Evolutionary conservation across 2,888 invertebrate species (phyloP).

Genomic region (Conops quadrifasciatus): DNA sequence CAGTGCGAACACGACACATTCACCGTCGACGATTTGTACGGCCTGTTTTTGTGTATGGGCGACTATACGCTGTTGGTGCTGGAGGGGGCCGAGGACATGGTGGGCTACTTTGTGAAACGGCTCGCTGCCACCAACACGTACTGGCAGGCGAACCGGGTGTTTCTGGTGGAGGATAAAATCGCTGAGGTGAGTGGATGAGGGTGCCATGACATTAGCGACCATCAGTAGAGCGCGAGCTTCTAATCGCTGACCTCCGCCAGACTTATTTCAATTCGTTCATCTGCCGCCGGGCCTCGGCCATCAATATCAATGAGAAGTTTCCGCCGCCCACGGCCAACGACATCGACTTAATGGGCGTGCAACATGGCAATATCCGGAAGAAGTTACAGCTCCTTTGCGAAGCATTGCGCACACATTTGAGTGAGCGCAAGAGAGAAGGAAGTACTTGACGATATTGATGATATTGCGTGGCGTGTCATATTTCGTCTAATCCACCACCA

Average conservation of each 20-base stretch:
- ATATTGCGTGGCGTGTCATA: neutral
- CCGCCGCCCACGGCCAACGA: slow-evolving; percentile 55
- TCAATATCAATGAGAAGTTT: slow-evolving; percentile 56
- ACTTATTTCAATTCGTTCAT: slow-evolving; percentile 50
- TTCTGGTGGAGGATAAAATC: slow-evolving; percentile 55
- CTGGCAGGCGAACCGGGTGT: slow-evolving; percentile 51
- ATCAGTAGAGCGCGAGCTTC: neutral
- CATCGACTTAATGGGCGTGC: slow-evolving; percentile 52
- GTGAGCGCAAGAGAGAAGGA: neutral
- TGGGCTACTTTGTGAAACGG: slow-evolving; percentile 49
- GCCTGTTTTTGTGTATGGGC: slow-evolving; percentile 53
- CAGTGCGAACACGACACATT: slow-evolving; percentile 38
- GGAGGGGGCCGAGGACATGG: slow-evolving; percentile 56
- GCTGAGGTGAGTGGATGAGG: slow-evolving; percentile 41
- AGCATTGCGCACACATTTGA: neutral
- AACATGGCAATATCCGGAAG: slow-evolving; percentile 53
- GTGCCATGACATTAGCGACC: too few relatives aligned
- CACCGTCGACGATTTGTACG: slow-evolving; percentile 51
- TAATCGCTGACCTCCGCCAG: slow-evolving; percentile 35
- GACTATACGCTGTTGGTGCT: slow-evolving; percentile 52
- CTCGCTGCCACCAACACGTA: slow-evolving; percentile 39
- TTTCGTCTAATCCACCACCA: neutral
- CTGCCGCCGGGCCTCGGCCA: slow-evolving; percentile 47
- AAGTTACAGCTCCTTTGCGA: slow-evolving; percentile 48
- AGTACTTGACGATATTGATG: neutral